Evolutionary conservation across 2,113 vertebrate genomes (phyloP), one percentile per base, ranked within the genome.

Genomic region (Heterotis niloticus): DNA sequence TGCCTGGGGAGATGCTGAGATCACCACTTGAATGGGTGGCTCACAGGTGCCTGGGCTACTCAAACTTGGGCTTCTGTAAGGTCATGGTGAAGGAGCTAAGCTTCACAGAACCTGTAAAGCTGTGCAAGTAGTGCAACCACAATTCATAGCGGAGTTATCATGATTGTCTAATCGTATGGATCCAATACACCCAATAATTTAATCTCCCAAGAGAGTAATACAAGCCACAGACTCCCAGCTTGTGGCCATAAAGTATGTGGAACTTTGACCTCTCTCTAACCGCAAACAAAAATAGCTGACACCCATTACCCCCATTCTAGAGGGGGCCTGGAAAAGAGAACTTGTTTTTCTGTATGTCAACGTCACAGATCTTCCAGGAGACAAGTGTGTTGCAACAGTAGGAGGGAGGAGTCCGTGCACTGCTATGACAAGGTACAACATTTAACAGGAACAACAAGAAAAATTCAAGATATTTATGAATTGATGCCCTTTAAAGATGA

Each of bases 381-480:
- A n/a, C 24, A 12, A 7, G 71, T 13, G 5, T 56, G 44, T 26
- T 54, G n/a, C 24, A 54, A 51, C 10, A 28, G 10, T 5, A 54
- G 4, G 20, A 20, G 66, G 26, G 65, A 57, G 20, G 74, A 28
- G 75, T 2, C 34, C 7, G 34, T 7, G 34, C 34, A 7, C 34
- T 18, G 20, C n/a, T 23, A 24, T 72, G 72, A 44, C 57, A 9
- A 76, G 66, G 51, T 20, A n/a, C 51, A 59, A 81, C 69, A 75
- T 81, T 81, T 77, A 81, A 81, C 75, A 72, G 34, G n/a, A 56
- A 17, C 10, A n/a, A 20, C 26, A 56, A 52, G 64, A 7, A 65
- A 44, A 10, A 26, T 77, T 52, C n/a, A 24, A 57, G 52, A 52
- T 52, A 56, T 29, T 73, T n/a, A 23, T 17, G 11, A 77, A 69